Base-by-base conservation (phyloP, 2,888 invertebrate species). In the Caenorhabditis angaria region DNA sequence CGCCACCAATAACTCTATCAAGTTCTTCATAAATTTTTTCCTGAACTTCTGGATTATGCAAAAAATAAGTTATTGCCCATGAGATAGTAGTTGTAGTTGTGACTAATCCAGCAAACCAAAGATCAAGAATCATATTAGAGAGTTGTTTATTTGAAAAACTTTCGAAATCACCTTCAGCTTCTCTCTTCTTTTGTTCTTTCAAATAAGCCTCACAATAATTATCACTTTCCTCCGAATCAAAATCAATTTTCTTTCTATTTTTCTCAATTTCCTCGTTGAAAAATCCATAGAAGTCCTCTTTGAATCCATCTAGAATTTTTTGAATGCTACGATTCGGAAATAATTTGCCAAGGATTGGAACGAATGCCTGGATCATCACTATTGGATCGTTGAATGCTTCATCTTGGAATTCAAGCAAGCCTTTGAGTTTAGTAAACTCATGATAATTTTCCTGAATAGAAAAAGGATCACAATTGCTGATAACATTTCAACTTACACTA, bases 21-120 rank as follows among this genome's bases (percentile, higher is more conserved):
- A 81, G 51, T 51, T 81, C 81, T 3, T 65, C 68, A 18, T 80
- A 78, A 6, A 81, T 48, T 29, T 80, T 80, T n/a, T 74, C 65
- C 64, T 80, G 59, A 20, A 66, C 60, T 10, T 48, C 64, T 5
- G 66, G 66, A 22, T 67, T 24, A 28, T 74, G 64, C 25, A 70
- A 22, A 8, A 61, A 18, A 25, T 63, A 74, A 20, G 51, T 32
- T 20, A 74, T 27, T 0, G 57, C 27, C 74, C 74, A 74, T 28
- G 61, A 48, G 0, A 74, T 29, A 0, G 68, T 74, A 3, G 51
- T 22, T 1, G 66, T 66, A 10, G 66, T 66, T 2, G 74, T 69
- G 0, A 41, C 32, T 20, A 67, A 22, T 20, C 72, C 72, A 12
- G 72, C 72, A 12, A 64, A 20, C 72, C 72, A 72, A 0, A 72